Evolutionary conservation across 2,888 invertebrate genomes (phyloP).

Genomic region (Frankliniella intonsa): DNA sequence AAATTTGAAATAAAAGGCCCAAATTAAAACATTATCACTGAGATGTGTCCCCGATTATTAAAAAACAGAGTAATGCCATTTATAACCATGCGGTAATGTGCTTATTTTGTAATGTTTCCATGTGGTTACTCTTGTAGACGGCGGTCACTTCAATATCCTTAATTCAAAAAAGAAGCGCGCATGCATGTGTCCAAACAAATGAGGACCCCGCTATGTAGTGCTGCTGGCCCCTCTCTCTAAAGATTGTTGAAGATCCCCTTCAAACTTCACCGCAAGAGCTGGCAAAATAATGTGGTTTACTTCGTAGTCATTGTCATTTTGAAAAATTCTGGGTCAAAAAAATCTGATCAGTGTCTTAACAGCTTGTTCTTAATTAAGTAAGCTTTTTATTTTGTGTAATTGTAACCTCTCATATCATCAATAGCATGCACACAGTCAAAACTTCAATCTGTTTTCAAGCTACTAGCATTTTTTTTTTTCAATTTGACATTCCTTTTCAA

Average conservation of each 20-base stretch:
- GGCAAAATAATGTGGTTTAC: not conserved
- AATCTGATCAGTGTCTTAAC: conserved; percentile 37
- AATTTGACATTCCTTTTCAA: not conserved
- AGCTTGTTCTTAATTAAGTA: not conserved
- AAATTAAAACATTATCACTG: too few relatives aligned
- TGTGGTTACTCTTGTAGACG: too few relatives aligned
- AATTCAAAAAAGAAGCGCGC: too few relatives aligned
- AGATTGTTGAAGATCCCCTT: not conserved
- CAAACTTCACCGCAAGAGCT: not conserved
- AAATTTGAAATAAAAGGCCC: too few relatives aligned
- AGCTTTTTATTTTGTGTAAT: not conserved
- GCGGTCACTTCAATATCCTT: too few relatives aligned
- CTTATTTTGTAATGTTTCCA: too few relatives aligned
- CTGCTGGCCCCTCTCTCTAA: not conserved
- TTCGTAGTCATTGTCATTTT: not conserved
- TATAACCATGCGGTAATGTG: too few relatives aligned
- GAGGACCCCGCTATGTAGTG: too few relatives aligned
- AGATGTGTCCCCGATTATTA: too few relatives aligned
- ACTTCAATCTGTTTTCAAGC: not conserved
- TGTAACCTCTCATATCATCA: not conserved
- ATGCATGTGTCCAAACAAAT: too few relatives aligned
- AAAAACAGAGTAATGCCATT: too few relatives aligned
- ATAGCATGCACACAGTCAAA: not conserved
- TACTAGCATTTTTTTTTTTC: not conserved
- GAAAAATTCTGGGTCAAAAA: not conserved